These are phyloP conservation scores for Eudyptes chrysolophus DNA, from an alignment of 2,113 vertebrate species.

Conservation along the genomic window DNA sequence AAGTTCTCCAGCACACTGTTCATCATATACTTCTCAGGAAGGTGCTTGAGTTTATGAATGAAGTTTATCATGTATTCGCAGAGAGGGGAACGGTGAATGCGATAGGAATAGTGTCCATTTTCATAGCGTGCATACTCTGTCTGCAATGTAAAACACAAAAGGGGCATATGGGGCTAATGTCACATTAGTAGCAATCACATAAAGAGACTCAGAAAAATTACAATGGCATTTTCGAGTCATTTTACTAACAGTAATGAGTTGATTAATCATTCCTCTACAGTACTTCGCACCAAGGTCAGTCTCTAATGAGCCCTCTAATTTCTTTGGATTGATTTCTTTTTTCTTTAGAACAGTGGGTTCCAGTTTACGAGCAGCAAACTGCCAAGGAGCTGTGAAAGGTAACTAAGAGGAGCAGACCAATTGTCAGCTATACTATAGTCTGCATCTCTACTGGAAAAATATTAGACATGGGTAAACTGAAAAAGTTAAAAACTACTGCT, in stretches of 20 bases:
- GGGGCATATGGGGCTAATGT: not conserved
- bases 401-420: not conserved
- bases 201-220: not conserved
- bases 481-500: not conserved
- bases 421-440: not conserved
- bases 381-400: not conserved
- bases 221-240: not conserved
- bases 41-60: constrained; percentile 95
- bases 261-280: not conserved
- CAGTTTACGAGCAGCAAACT: not conserved
- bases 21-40: constrained; percentile 98
- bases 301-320: not conserved
- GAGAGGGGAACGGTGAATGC: constrained; percentile 92
- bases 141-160: constrained; percentile 64
- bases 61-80: constrained; percentile 98
- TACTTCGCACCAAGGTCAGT: not conserved
- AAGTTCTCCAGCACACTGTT: constrained; percentile 98
- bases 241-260: not conserved
- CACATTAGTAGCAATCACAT: not conserved
- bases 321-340: not conserved
- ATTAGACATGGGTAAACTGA: not conserved
- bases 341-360: not conserved
- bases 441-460: not conserved
- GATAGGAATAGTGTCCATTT: constrained; percentile 88
- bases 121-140: constrained; percentile 92